A percentile compares a stretch with the other conserved stretches of the same genome.
phyloP scores from a whole-genome alignment of 2,797 vertebrate genomes.

The Pantherophis vulpinus region DNA sequence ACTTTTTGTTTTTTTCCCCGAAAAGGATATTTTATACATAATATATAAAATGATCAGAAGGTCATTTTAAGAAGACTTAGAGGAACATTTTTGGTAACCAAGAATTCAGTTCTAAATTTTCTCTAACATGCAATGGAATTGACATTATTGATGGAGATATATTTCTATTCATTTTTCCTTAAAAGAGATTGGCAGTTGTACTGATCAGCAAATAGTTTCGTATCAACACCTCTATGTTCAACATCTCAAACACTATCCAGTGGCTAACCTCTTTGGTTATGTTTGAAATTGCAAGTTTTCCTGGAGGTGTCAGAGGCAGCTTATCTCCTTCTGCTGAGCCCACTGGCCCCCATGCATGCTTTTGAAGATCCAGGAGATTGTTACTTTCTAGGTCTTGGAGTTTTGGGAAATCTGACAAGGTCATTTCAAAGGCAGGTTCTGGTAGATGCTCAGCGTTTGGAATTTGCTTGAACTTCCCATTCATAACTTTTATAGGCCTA shows the following conservation, averaged over 20 bases:
- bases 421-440: slow-evolving; percentile 75
- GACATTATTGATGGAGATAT: neutral
- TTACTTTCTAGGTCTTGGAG: slow-evolving; percentile 58
- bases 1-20: accelerated
- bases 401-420: slow-evolving; percentile 81
- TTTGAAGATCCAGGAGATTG: slow-evolving; percentile 25
- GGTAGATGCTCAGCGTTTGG: slow-evolving; percentile 48
- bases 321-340: slow-evolving; percentile 24
- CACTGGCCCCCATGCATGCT: slow-evolving; percentile 40
- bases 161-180: neutral
- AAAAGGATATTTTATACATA: neutral
- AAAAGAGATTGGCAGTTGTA: neutral
- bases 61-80: neutral
- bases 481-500: slow-evolving; percentile 58
- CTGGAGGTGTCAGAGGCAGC: slow-evolving; percentile 28
- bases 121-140: neutral
- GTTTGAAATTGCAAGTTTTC: slow-evolving; percentile 9
- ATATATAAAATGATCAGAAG: neutral
- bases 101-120: neutral
- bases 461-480: slow-evolving; percentile 57
- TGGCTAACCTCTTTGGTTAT: slow-evolving; percentile 49
- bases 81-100: neutral
- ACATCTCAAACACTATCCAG: neutral
- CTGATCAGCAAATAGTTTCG: neutral
- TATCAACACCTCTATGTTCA: neutral